Base-by-base conservation (phyloP, 1,140 invertebrate genomes). In the Heterodera schachtii region DNA sequence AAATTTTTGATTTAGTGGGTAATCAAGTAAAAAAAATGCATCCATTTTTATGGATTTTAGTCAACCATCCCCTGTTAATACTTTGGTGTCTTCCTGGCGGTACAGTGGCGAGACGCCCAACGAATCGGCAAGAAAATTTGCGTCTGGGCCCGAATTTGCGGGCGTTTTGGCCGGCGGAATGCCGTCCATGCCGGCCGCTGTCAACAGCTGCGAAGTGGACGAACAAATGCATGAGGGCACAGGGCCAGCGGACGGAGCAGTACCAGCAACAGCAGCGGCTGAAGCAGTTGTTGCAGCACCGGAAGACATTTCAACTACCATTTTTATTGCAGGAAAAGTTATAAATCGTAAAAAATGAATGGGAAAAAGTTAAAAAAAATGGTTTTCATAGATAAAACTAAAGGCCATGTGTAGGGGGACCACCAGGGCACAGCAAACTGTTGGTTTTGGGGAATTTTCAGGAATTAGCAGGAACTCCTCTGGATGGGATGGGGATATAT, bases 71-170 rank as follows among this genome's bases (percentile, higher is more conserved):
- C 11, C 79, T 8, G 8, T 57, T 80, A 46, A 31, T 19, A 74
- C 70, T 75, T 83, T 81, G 66, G 80, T 89, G 83, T 89, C 87
- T 76, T 84, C 81, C 71, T 89, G 87, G n/a, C 85, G 85, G 75
- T 89, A 89, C 1, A 90, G 66, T 1, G 87, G 87, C 3, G 84
- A 86, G 41, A 89, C 87, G 21, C 87, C 87, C 31, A 89, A 70
- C 31, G 85, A 75, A 71, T 89, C 87, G 3, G 87, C 87, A 6
- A 89, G 73, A n/a, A 77, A 71, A 80, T 89, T 89, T 21, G 88
- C 87, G 73, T 86, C 87, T 47, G 78, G 74, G n/a, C 78, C 81
- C 21, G 47, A 60, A 44, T 46, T 82, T 44, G 80, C 80, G 57
- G 79, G 79, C 41, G 81, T 82, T 69, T 80, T 57, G 57, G 81